phyloP scores from a whole-genome alignment of 1,140 invertebrate genomes.

The Drosophila tropicalis region DNA sequence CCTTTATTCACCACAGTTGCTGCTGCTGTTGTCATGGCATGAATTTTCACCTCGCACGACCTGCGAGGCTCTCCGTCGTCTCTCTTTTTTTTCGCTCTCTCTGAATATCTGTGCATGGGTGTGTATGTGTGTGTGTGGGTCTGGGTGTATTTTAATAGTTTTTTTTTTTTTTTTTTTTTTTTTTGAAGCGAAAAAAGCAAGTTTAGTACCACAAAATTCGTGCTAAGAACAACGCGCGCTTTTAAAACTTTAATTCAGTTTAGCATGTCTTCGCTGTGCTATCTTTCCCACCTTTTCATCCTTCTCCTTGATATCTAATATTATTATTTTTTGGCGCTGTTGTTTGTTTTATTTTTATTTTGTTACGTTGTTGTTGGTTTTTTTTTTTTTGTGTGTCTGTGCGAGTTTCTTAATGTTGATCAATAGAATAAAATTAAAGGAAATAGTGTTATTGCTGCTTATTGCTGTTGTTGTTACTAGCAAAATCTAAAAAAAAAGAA shows the following conservation, averaged over 20 bases:
- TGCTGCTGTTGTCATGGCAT: conserved; percentile 8
- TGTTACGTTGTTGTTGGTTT: conserved; percentile 9
- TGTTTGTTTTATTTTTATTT: conserved; percentile 17
- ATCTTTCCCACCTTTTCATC: neutral
- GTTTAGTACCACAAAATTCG: conserved; percentile 68
- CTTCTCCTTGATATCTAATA: conserved; percentile 1
- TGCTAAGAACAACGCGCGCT: conserved; percentile 60
- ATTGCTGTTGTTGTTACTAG: no score
- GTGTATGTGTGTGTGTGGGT: conserved; percentile 33
- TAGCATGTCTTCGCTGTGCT: conserved; percentile 4
- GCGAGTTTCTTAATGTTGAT: neutral
- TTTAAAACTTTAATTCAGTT: conserved; percentile 42
- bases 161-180: conserved; percentile 32
- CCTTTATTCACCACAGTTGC: conserved; percentile 18
- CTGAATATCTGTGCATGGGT: conserved; percentile 18
- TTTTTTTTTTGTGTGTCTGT: neutral
- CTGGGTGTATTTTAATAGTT: conserved; percentile 48
- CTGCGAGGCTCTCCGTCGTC: conserved; percentile 40
- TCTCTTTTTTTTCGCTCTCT: conserved; percentile 16
- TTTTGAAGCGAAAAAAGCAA: conserved; percentile 57
- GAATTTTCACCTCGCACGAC: conserved; percentile 63
- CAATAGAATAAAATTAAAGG: neutral
- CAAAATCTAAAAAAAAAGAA: no score
- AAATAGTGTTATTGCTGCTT: neutral
- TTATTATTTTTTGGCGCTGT: neutral